Conservation (phyloP, 2,888 invertebrate genomes). For the Diarsia brunnea region DNA sequence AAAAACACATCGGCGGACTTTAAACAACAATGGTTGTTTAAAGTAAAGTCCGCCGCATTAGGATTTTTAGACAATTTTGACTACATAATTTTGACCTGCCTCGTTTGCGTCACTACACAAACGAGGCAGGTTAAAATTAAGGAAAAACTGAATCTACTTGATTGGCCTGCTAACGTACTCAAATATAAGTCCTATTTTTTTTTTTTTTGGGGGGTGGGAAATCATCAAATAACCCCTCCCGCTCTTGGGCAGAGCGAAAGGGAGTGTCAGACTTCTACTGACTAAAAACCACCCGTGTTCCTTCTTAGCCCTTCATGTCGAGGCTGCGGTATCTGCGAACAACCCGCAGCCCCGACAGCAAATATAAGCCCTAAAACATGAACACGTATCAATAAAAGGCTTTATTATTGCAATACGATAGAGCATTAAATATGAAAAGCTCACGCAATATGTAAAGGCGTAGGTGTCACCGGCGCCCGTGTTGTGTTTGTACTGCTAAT, state of each 20-base stretch:
- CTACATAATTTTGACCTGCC: no score
- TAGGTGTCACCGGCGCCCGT: slow-evolving; percentile 83
- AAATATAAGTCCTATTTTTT: not conserved
- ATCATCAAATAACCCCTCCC: no score
- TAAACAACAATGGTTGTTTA: no score
- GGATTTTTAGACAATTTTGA: no score
- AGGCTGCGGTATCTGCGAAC: no score
- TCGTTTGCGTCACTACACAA: not conserved
- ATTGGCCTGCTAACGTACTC: not conserved
- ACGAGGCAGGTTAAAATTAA: not conserved
- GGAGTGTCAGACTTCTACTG: no score
- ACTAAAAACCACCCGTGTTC: no score
- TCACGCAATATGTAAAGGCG: slow-evolving; percentile 73
- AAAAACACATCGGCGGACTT: not conserved
- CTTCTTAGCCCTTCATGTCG: no score
- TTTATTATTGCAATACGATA: slow-evolving; percentile 64
- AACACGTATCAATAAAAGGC: slow-evolving; percentile 31
- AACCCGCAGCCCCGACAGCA: no score
- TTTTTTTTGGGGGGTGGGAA: no score
- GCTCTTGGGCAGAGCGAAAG: no score
- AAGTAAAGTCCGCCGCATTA: no score
- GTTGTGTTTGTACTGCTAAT: slow-evolving; percentile 86
- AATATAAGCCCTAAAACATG: not conserved
- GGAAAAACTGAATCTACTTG: not conserved
- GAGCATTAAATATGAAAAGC: slow-evolving; percentile 71